A percentile compares a stretch with the other conserved stretches of the same genome.
Conservation (phyloP, 1,140 invertebrate genomes). For the Spodoptera frugiperda region DNA sequence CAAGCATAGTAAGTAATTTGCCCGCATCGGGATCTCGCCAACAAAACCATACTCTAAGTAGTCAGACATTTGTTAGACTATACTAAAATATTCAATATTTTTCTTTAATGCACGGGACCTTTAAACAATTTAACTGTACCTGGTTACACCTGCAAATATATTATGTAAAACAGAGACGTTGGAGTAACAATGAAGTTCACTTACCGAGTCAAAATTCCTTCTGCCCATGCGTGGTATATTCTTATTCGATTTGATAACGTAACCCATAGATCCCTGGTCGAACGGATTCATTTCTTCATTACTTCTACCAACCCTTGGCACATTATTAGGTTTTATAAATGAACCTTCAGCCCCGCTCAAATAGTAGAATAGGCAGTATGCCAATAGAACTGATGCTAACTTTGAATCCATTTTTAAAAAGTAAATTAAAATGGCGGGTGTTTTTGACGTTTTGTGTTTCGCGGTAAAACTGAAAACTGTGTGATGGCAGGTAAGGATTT, state of each 20-base stretch:
- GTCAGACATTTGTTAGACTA: too few relatives aligned
- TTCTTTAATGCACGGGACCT: too few relatives aligned
- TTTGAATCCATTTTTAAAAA: slow-evolving; percentile 69
- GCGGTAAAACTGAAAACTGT: slow-evolving; percentile 7
- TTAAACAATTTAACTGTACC: too few relatives aligned
- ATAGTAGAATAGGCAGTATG: slow-evolving; percentile 68
- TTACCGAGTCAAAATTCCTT: slow-evolving; percentile 80
- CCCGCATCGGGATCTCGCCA: too few relatives aligned
- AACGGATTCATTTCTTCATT: slow-evolving; percentile 74
- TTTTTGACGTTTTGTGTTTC: background rate
- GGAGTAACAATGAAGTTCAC: background rate
- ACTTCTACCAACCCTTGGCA: slow-evolving; percentile 79
- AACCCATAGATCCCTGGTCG: slow-evolving; percentile 73
- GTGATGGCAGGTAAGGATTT: slow-evolving; percentile 5
- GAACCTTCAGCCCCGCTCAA: slow-evolving; percentile 67
- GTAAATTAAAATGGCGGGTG: slow-evolving; percentile 38
- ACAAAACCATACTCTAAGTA: too few relatives aligned
- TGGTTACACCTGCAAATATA: too few relatives aligned
- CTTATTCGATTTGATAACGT: slow-evolving; percentile 81
- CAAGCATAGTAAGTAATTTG: too few relatives aligned
- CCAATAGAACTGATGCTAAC: slow-evolving; percentile 57
- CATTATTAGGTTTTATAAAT: slow-evolving; percentile 81
- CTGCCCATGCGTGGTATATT: slow-evolving; percentile 81
- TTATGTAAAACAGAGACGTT: too few relatives aligned
- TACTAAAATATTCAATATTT: too few relatives aligned